Evolutionary conservation across 2,113 vertebrate genomes (phyloP), one percentile per base, ranked within the genome.

Genomic region (Phycodurus eques): DNA sequence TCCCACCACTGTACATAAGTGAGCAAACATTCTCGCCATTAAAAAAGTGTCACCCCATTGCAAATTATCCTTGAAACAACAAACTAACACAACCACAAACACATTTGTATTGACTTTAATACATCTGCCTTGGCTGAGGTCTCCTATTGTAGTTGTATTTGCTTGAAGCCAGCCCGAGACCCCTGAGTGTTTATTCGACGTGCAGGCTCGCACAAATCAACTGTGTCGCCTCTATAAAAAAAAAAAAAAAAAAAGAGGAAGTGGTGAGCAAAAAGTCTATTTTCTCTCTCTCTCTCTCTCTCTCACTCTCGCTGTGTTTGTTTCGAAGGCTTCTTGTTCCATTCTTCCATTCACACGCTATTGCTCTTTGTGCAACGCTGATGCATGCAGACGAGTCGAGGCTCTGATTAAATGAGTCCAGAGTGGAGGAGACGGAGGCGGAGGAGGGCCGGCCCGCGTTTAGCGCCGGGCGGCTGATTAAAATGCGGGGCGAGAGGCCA

Each of bases 381-480:
- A 70, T 62, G 14, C 35, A 71, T 70, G 47, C 70, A 63, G 78
- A 81, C 43, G 31, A 76, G 47, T 81, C 70, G n/a, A 67, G 60
- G 27, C 59, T 78, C 77, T 77, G 79, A 83, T 87, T 80, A 83
- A 80, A 79, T 60, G 76, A 76, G 78, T 76, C 67, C 71, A 10
- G 76, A 81, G 75, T 78, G 88, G 74, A 70, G 86, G 79, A 79
- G 84, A 73, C 46, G 42, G 76, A 7, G 17, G 17, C 1, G 15
- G 6, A 51, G 49, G 49, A 51, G 49, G 49, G 49, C 17, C 17
- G 49, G 73, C 80, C 84, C 83, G 86, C 77, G 85, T 80, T 88
- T 82, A 82, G 84, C 75, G 80, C 80, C 74, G 82, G 88, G 80
- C 75, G 79, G 22, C 80, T 87, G 87, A 87, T 86, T 89, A 83